Percentiles rank a stretch among this genome's conserved stretches.
These are phyloP conservation scores for Nomia melanderi DNA, from an alignment of 1,140 invertebrate genomes.

Conservation along the genomic window DNA sequence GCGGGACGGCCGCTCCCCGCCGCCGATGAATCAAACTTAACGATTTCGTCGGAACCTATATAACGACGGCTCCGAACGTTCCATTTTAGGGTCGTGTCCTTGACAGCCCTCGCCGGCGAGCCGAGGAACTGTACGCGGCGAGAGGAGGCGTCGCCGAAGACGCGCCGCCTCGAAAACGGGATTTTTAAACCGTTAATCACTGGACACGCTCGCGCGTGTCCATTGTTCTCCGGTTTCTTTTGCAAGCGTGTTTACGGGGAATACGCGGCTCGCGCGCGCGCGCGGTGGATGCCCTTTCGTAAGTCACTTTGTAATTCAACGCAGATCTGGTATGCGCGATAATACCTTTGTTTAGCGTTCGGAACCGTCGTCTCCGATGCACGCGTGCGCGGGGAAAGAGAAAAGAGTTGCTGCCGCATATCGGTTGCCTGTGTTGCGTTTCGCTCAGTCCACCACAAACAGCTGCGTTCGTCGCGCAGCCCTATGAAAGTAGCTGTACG, in stretches of 20 bases:
- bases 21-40: background rate
- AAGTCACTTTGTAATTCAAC: constrained; percentile 51
- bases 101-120: no score
- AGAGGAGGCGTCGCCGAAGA: background rate
- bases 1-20: no score
- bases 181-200: constrained; percentile 42
- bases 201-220: background rate
- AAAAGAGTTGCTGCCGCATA: constrained; percentile 22
- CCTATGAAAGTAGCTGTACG: constrained; percentile 34
- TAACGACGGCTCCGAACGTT: no score
- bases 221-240: constrained; percentile 36
- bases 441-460: background rate
- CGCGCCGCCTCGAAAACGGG: background rate
- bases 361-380: constrained; percentile 30
- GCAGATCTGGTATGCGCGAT: constrained; percentile 46
- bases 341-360: constrained; percentile 43
- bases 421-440: constrained; percentile 13
- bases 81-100: no score
- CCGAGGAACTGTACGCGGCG: no score
- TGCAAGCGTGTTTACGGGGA: constrained; percentile 8
- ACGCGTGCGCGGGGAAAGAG: constrained; percentile 12
- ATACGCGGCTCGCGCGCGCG: background rate
- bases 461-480: constrained; percentile 27
- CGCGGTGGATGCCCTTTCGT: constrained; percentile 35
- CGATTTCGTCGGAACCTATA: no score